Base-by-base conservation (phyloP, 2,797 vertebrate species). In the Lagorchestes hirsutus region DNA sequence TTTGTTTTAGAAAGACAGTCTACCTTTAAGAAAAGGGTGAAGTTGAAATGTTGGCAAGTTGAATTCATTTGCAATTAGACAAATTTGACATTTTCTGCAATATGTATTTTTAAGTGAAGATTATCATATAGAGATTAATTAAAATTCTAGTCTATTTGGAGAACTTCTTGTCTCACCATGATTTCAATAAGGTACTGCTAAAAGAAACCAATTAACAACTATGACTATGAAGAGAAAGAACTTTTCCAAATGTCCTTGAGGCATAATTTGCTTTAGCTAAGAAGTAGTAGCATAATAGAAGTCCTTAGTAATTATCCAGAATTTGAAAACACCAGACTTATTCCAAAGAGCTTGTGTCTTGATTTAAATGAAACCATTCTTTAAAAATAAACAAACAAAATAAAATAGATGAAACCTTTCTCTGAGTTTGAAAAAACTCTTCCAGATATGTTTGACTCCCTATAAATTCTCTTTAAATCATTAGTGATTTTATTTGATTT, bases 141-240 rank as follows among this genome's bases (percentile, higher is more conserved):
- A 93, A 94, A 95, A 14, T 27, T 54, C 82, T 34, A 50, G 18
- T 57, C 74, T 97, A 92, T 54, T 95, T 93, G 82, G 56, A 96
- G 57, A 5, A 24, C 10, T 82, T 13, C n/a, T 91, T 92, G 12
- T 28, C 16, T 46, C 95, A 96, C 94, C 91, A 0, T 82, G 92
- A 95, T 97, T 98, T 97, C 93, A 97, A 96, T 93, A 96, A 96
- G 90, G 95, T 92, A 62, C n/a, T 96, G 57, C 91, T 87, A 94
- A 97, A 94, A 97, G 22, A 82, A 82, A 97, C 90, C 96, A 94
- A 93, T 93, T 95, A 95, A 95, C 56, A 95, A 31, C 8, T 55
- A 62, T 54, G 90, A 91, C 18, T 82, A 91, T 95, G 59, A 96
- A 96, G 93, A 96, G 52, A 97, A 90, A 97, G 91, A 92, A 87